Evolutionary conservation across 2,797 vertebrate genomes (phyloP).

Genomic region (Nyctibius grandis): DNA sequence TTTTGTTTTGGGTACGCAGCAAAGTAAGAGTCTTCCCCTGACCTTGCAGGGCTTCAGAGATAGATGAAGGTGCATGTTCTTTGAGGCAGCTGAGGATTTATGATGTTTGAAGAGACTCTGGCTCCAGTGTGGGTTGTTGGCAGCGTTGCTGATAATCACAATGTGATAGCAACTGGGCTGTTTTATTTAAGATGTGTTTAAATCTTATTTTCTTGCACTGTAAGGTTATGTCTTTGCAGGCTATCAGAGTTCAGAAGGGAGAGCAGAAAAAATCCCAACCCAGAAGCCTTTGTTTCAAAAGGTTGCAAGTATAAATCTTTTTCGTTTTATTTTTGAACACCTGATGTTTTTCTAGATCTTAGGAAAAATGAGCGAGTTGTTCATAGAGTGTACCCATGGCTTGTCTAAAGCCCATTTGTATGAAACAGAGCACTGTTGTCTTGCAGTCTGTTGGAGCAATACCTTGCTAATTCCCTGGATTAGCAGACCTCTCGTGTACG

Average conservation of each 20-base stretch:
- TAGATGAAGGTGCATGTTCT: constrained; percentile 15
- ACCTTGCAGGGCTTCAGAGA: constrained; percentile 36
- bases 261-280: background rate
- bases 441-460: background rate
- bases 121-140: constrained; percentile 19
- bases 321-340: background rate
- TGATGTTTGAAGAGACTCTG: constrained; percentile 38
- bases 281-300: constrained; percentile 12
- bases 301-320: constrained; percentile 17
- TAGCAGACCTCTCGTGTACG: background rate
- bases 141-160: constrained; percentile 48
- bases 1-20: constrained; percentile 5
- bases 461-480: constrained; percentile 34
- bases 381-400: background rate
- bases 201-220: constrained; percentile 27
- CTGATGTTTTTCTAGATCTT: background rate
- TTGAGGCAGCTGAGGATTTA: constrained; percentile 47
- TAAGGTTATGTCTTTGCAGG: constrained; percentile 32
- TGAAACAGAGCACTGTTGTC: background rate
- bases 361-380: background rate
- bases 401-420: background rate
- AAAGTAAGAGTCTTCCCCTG: background rate
- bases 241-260: constrained; percentile 6
- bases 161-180: constrained; percentile 8
- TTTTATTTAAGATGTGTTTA: constrained; percentile 56